phyloP scores from a whole-genome alignment of 1,140 invertebrate species.

The Nasonia giraulti region DNA sequence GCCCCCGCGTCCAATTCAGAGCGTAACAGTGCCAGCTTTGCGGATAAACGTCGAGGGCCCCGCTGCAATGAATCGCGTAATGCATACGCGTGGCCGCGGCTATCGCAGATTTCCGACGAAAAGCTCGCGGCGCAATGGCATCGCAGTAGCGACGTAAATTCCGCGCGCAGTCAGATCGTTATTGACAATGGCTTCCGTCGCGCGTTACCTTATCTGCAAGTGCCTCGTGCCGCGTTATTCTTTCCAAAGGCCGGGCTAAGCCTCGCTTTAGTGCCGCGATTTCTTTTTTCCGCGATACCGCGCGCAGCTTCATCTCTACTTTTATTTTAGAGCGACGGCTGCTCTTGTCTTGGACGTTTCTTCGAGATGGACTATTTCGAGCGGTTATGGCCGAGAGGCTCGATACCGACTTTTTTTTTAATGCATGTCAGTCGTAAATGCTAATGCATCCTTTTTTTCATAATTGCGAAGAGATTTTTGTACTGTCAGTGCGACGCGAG shows the following conservation, averaged over 20 bases:
- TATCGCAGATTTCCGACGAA: constrained; percentile 6
- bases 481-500: neutral
- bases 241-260: neutral
- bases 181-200: constrained; percentile 34
- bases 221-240: neutral
- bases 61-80: neutral
- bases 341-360: too few species aligned
- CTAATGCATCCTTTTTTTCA: neutral
- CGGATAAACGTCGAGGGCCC: neutral
- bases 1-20: neutral
- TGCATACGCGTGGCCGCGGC: neutral
- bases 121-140: neutral
- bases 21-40: neutral
- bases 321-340: neutral
- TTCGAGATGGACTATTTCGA: too few species aligned
- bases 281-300: neutral
- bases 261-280: neutral
- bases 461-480: neutral
- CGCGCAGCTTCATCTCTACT: neutral
- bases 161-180: constrained; percentile 17
- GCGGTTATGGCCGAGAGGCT: too few species aligned
- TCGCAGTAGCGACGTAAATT: constrained; percentile 1
- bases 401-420: too few species aligned
- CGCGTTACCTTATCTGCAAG: constrained; percentile 35
- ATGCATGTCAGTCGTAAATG: too few species aligned